Evolutionary conservation across 1,140 invertebrate genomes (phyloP).

Genomic region (Heliconius nattereri): DNA sequence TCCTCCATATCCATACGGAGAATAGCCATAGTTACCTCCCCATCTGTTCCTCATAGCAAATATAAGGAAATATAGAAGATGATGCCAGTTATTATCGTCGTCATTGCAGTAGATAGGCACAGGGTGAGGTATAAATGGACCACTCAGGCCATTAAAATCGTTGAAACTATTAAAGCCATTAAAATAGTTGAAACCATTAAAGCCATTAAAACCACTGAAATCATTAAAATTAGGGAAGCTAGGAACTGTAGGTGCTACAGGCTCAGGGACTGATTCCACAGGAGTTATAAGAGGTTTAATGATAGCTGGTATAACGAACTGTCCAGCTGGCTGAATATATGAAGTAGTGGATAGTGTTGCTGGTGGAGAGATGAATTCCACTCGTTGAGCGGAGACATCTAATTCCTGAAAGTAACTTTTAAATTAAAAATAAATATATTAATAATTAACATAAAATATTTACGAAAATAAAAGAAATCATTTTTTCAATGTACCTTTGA

Average conservation of each 20-base stretch:
- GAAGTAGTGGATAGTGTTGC: slow-evolving; percentile 40
- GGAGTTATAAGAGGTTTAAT: slow-evolving; percentile 46
- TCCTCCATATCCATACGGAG: slow-evolving; percentile 20
- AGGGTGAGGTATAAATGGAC: slow-evolving; percentile 22
- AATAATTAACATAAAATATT: neutral
- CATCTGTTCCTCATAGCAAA: slow-evolving; percentile 49
- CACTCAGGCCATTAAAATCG: neutral
- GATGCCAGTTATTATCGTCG: slow-evolving; percentile 49
- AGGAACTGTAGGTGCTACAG: slow-evolving; percentile 23
- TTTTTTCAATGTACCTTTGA: slow-evolving; percentile 40
- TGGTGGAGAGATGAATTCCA: slow-evolving; percentile 40
- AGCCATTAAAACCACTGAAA: neutral
- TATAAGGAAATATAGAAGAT: slow-evolving; percentile 56
- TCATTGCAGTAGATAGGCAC: slow-evolving; percentile 42
- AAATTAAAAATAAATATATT: neutral
- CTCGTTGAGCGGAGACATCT: slow-evolving; percentile 40
- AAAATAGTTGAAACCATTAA: neutral
- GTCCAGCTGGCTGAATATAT: slow-evolving; percentile 46
- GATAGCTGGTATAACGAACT: slow-evolving; percentile 53
- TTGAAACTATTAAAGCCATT: neutral
- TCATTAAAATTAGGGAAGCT: slow-evolving; percentile 26
- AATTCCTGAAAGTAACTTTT: slow-evolving; percentile 31
- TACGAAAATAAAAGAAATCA: neutral
- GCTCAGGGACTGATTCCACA: slow-evolving; percentile 25
- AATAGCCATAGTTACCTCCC: slow-evolving; percentile 20